Evolutionary conservation across 2,797 vertebrate species (phyloP).

Genomic region (Chloroceryle inda): DNA sequence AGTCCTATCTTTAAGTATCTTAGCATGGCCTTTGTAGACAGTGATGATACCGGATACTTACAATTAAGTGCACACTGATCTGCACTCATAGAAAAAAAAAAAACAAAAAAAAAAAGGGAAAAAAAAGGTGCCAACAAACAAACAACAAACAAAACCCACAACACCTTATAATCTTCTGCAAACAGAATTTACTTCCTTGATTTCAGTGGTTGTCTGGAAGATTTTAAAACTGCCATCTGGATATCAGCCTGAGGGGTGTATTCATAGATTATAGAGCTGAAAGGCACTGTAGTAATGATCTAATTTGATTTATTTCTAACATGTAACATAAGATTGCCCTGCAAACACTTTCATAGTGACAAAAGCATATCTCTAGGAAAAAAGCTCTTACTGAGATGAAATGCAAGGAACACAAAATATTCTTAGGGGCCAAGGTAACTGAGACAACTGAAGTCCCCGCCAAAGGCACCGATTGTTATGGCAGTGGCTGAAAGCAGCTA

Average conservation of each 20-base stretch:
- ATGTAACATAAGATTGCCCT: not conserved
- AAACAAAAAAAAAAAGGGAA: not conserved
- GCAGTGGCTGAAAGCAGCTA: not conserved
- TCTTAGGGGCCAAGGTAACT: not conserved
- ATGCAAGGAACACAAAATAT: not conserved
- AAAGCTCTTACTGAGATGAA: not conserved
- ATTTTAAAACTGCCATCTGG: not conserved
- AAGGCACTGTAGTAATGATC: not conserved
- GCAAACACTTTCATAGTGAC: not conserved
- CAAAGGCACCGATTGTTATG: not conserved
- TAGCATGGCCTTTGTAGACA: not conserved
- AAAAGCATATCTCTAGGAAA: not conserved
- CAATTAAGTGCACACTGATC: not conserved
- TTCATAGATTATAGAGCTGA: not conserved
- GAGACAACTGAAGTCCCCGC: not conserved
- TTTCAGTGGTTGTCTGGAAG: not conserved
- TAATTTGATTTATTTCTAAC: not conserved
- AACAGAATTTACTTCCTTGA: not conserved
- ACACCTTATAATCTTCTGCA: not conserved
- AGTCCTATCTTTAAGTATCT: not conserved
- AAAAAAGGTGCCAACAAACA: too few species aligned
- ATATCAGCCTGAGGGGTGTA: not conserved
- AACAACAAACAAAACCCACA: too few species aligned
- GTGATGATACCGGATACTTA: not conserved
- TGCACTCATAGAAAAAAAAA: not conserved